These are phyloP conservation scores for Allolobophora icterica DNA, from an alignment of 2,888 invertebrate genomes.

Conservation along the genomic window DNA sequence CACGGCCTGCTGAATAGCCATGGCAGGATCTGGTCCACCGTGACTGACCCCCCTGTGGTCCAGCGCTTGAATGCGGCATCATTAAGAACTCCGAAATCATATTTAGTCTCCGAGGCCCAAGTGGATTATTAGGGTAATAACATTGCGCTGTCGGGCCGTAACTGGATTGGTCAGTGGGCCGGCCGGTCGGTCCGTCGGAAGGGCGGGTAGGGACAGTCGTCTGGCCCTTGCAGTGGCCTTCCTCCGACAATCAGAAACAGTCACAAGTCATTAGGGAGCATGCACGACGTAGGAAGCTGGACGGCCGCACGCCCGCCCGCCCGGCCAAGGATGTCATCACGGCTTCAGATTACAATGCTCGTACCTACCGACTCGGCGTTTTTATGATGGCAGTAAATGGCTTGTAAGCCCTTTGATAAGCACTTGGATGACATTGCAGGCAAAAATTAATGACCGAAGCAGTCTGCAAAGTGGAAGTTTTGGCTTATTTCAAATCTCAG, in stretches of 20 bases:
- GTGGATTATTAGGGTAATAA: constrained; percentile 35
- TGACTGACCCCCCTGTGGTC: neutral
- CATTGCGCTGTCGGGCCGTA: constrained; percentile 17
- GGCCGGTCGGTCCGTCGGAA: neutral
- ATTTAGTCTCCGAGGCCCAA: constrained; percentile 22
- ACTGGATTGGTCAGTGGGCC: neutral
- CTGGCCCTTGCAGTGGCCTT: neutral
- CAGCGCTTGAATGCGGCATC: constrained; percentile 20
- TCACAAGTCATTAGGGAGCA: constrained; percentile 27
- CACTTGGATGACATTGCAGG: neutral
- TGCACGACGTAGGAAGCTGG: neutral
- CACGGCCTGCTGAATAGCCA: neutral
- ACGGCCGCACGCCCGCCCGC: neutral
- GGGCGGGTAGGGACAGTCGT: neutral
- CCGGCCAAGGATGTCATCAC: neutral
- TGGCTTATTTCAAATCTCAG: neutral
- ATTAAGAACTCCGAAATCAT: constrained; percentile 27
- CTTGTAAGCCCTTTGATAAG: constrained; percentile 17
- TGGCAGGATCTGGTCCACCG: neutral
- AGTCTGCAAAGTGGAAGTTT: neutral
- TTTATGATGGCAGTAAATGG: neutral
- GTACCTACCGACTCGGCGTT: neutral
- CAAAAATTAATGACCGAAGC: neutral
- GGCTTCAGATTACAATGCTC: constrained; percentile 9
- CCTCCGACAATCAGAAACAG: neutral